Conservation (phyloP, 2,797 vertebrate genomes). For the Scarus forsteni region DNA sequence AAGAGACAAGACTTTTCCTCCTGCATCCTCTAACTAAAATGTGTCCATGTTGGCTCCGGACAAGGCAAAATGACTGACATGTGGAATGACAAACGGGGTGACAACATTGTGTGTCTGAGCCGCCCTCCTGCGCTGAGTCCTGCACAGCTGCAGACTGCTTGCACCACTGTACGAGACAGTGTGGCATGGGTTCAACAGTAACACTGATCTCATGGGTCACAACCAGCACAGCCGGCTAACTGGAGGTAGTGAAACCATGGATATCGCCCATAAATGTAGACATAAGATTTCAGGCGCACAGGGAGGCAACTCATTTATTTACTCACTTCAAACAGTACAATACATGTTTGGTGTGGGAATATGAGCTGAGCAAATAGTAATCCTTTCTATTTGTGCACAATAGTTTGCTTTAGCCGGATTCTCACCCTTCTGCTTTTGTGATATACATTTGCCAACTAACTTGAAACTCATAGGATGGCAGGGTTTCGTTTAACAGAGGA, state of each 20-base stretch:
- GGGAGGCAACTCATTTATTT: conserved; percentile 46
- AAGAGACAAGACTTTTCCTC: conserved; percentile 68
- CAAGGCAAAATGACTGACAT: conserved; percentile 66
- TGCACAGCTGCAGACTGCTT: conserved; percentile 72
- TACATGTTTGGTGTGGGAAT: conserved; percentile 70
- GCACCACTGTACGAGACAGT: conserved; percentile 69
- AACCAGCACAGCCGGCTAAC: conserved; percentile 60
- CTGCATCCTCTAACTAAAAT: conserved; percentile 71
- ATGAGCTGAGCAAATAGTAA: conserved; percentile 66
- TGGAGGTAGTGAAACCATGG: conserved; percentile 50
- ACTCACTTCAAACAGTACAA: conserved; percentile 37
- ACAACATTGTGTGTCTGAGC: conserved; percentile 63
- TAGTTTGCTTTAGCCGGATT: conserved; percentile 73
- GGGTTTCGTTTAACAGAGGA: conserved; percentile 79
- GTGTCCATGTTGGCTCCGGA: conserved; percentile 69
- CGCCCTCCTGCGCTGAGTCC: conserved; percentile 39
- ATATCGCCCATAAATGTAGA: conserved; percentile 52
- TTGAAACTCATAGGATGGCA: conserved; percentile 71
- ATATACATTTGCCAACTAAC: conserved; percentile 76
- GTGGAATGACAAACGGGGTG: conserved; percentile 79
- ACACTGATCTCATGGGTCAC: conserved; percentile 80
- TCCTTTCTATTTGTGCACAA: conserved; percentile 75
- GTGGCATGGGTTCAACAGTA: conserved; percentile 78
- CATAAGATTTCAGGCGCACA: conserved; percentile 30
- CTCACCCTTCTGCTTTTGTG: conserved; percentile 80